These are phyloP conservation scores for Sylvilagus bachmani DNA, from an alignment of 2,113 vertebrate species.

Conservation along the genomic window DNA sequence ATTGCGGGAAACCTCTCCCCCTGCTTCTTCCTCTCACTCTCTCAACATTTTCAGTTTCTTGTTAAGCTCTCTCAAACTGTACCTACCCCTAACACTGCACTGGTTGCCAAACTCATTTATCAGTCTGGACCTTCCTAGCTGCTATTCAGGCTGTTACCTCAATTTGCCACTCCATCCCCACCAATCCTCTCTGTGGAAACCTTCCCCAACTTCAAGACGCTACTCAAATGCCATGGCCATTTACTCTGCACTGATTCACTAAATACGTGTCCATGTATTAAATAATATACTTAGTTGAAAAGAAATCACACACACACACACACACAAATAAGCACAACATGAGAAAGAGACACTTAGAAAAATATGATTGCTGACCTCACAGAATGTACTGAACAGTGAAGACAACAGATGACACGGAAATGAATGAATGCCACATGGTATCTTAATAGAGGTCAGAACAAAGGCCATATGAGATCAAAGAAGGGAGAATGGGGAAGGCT, in stretches of 20 bases:
- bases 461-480: background rate
- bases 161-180: background rate
- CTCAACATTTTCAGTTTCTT: slow-evolving; percentile 9
- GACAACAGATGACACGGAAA: background rate
- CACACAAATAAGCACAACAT: background rate
- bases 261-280: background rate
- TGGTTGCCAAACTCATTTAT: slow-evolving; percentile 22
- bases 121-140: background rate
- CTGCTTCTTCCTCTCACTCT: background rate
- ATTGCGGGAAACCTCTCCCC: background rate
- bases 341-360: background rate
- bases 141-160: background rate
- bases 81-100: background rate
- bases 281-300: slow-evolving; percentile 23
- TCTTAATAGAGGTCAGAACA: background rate
- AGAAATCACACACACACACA: background rate
- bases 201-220: slow-evolving; percentile 27
- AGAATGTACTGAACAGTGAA: background rate
- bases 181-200: slow-evolving; percentile 9
- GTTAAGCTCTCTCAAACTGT: background rate
- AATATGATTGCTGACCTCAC: background rate
- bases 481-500: background rate
- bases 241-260: background rate
- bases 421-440: background rate
- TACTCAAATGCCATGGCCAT: slow-evolving; percentile 5